Evolutionary conservation across 1,140 invertebrate species (phyloP).

Genomic region (Meloidogyne exigua): DNA sequence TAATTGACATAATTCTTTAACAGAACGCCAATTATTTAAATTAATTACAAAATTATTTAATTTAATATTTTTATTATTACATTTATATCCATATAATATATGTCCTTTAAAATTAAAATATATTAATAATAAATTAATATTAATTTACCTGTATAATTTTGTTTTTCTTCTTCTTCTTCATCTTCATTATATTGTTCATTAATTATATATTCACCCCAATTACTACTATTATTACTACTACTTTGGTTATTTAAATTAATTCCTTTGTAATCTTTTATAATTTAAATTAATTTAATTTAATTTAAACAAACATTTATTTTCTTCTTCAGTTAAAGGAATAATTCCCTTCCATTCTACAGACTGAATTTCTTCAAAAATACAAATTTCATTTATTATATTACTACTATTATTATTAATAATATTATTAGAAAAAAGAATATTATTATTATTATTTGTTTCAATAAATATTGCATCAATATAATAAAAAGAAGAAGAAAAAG

Average conservation of each 20-base stretch:
- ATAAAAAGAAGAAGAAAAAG: too few species aligned
- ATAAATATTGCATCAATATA: slow-evolving; percentile 1
- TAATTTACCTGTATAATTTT: background rate
- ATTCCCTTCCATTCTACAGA: slow-evolving; percentile 22
- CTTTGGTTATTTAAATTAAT: background rate
- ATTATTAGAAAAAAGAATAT: too few species aligned
- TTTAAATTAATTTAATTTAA: background rate
- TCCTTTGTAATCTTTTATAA: background rate
- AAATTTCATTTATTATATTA: background rate
- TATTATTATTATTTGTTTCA: background rate
- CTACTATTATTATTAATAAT: background rate
- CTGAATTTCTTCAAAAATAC: slow-evolving; percentile 13
- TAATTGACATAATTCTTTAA: slow-evolving; percentile 6
- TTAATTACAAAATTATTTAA: slow-evolving; percentile 1
- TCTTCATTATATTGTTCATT: background rate
- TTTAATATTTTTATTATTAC: background rate
- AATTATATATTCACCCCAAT: slow-evolving; percentile 11
- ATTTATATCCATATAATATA: slow-evolving; percentile 14
- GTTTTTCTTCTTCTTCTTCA: background rate
- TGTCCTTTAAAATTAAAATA: background rate
- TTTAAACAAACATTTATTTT: background rate
- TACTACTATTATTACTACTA: background rate
- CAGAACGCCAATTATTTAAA: slow-evolving; percentile 18
- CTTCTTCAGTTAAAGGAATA: background rate
- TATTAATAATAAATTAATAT: background rate